Conservation (phyloP, 2,113 vertebrate genomes). For the Oxyura jamaicensis region DNA sequence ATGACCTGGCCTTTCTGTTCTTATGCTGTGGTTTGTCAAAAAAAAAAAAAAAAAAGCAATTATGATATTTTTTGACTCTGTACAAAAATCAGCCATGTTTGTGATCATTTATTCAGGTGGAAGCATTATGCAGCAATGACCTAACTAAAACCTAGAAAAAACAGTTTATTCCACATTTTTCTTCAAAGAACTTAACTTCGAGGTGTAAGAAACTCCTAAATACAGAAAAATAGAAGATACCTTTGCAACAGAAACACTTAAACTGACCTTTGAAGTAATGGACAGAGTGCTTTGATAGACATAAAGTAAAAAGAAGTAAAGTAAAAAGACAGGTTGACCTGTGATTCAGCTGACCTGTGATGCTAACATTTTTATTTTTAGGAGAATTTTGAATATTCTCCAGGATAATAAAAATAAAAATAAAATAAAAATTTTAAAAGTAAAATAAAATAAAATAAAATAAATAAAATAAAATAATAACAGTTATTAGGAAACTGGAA, state of each 20-base stretch:
- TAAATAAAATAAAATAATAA: background rate
- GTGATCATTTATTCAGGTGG: background rate
- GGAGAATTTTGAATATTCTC: background rate
- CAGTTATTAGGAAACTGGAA: background rate
- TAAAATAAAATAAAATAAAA: background rate
- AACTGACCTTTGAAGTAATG: background rate
- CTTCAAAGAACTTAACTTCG: background rate
- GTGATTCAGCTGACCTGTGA: background rate
- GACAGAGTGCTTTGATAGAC: background rate
- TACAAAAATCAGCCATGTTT: background rate
- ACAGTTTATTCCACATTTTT: background rate
- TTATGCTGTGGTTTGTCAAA: background rate
- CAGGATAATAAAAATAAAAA: background rate
- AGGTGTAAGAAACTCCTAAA: background rate
- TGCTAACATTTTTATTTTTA: background rate
- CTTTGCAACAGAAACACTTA: background rate
- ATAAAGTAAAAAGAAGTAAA: background rate
- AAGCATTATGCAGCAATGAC: background rate
- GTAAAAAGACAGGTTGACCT: background rate
- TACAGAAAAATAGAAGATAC: background rate
- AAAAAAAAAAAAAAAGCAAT: background rate
- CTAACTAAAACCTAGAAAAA: background rate
- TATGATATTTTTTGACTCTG: too few relatives aligned
- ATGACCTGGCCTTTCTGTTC: background rate
- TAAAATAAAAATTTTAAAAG: background rate